phyloP scores from a whole-genome alignment of 1,140 invertebrate genomes.

The Drosophila littoralis region DNA sequence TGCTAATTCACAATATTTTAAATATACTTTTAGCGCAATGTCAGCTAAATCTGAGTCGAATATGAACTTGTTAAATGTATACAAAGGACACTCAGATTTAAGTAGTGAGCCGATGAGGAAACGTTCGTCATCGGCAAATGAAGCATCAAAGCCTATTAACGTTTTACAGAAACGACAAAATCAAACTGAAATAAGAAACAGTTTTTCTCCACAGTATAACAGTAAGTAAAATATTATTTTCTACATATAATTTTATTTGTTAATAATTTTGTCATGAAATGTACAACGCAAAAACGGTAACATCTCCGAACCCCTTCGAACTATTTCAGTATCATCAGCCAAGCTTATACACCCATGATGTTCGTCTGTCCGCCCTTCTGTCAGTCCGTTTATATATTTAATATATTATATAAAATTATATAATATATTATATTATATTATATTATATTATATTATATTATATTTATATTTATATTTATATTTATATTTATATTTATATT shows the following conservation, averaged over 20 bases:
- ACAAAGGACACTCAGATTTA: conserved; percentile 84
- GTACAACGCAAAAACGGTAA: neutral
- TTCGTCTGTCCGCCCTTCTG: no score
- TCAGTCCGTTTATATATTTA: no score
- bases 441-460: no score
- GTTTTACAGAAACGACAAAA: conserved; percentile 86
- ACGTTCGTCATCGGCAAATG: conserved; percentile 90
- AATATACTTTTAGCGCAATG: conserved; percentile 88
- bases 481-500: no score
- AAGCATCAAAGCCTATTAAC: conserved; percentile 89
- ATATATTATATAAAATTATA: no score
- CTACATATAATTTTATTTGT: neutral
- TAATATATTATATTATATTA: no score
- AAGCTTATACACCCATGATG: no score
- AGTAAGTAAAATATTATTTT: conserved; percentile 85
- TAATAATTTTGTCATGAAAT: neutral
- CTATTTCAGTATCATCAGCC: no score
- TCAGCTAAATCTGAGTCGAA: conserved; percentile 87
- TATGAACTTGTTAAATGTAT: conserved; percentile 66
- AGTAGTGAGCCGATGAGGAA: conserved; percentile 88
- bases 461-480: no score
- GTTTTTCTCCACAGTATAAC: conserved; percentile 86
- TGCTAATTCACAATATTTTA: neutral
- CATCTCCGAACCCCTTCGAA: no score
- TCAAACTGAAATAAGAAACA: conserved; percentile 86